These are phyloP conservation scores for Metellina segmentata DNA, from an alignment of 2,888 invertebrate species.

Conservation along the genomic window DNA sequence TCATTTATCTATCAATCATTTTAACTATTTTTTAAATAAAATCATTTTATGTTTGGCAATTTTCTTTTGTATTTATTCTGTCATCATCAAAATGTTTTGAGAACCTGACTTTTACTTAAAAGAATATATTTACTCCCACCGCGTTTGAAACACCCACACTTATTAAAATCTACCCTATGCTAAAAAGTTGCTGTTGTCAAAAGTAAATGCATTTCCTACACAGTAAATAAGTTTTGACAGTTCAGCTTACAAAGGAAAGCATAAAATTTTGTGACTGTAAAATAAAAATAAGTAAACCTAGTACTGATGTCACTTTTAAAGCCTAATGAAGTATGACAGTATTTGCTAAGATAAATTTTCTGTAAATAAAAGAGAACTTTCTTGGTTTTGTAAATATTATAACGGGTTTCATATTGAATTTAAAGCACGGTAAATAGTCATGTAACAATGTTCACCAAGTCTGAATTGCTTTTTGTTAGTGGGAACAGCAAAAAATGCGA, in stretches of 20 bases:
- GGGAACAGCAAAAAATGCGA: no score
- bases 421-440: no score
- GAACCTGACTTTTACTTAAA: no score
- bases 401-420: background rate
- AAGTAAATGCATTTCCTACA: background rate
- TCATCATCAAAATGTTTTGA: no score
- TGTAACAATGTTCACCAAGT: no score
- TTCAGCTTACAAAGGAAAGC: background rate
- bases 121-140: background rate
- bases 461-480: no score
- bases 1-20: no score
- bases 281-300: background rate
- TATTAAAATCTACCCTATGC: background rate
- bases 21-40: no score
- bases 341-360: background rate
- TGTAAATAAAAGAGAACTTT: slow-evolving; percentile 7
- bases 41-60: no score
- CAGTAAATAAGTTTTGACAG: slow-evolving; percentile 10
- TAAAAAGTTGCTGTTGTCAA: background rate
- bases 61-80: no score
- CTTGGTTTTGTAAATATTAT: background rate
- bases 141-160: background rate
- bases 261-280: background rate
- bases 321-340: slow-evolving; percentile 2
- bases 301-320: background rate